Base-by-base conservation (phyloP, 2,888 invertebrate species). In the Caenorhabditis zanzibari region DNA sequence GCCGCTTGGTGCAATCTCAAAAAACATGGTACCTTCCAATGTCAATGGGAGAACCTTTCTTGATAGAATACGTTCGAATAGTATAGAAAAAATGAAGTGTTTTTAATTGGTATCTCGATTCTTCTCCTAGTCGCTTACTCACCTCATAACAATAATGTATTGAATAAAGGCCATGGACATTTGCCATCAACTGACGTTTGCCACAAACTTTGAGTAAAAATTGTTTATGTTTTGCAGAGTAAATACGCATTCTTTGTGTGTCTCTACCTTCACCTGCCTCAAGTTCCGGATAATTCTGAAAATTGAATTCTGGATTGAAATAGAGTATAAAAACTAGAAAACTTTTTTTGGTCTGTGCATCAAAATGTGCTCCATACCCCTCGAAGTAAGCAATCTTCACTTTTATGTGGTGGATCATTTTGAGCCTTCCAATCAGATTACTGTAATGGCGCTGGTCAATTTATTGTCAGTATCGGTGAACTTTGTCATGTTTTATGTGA, bases 401-500 rank as follows among this genome's bases (percentile, higher is more conserved):
- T 63, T 44, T n/a, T 63, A 28, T 28, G 44, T 63, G 16, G 63
- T 63, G 28, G 63, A 63, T 7, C 10, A 63, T 28, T 63, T 63
- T 1, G 44, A 63, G 28, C 63, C 63, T 9, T 24, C 1, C 3
- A 16, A 1, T 28, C 63, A 63, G 26, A 44, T 63, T n/a, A 63
- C 3, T 4, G 9, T 63, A 12, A 63, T 63, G 63, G 14, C 28
- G 10, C 38, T 47, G 0, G 66, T 75, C 0, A 75, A 75, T 24
- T 26, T 66, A 16, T 4, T 75, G 9, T 66, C 66, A 3, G 6
- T 32, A 10, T 35, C 24, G 3, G 47, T 66, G 35, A 75, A 49
- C 22, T 14, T 35, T 0, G 26, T 64, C 1, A 66, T 75, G 56
- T 66, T 75, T 12, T 75, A 47, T 56, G 58, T 75, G 32, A 66